These are phyloP conservation scores for Heterohyrax brucei DNA, from an alignment of 2,797 vertebrate species.

Conservation along the genomic window DNA sequence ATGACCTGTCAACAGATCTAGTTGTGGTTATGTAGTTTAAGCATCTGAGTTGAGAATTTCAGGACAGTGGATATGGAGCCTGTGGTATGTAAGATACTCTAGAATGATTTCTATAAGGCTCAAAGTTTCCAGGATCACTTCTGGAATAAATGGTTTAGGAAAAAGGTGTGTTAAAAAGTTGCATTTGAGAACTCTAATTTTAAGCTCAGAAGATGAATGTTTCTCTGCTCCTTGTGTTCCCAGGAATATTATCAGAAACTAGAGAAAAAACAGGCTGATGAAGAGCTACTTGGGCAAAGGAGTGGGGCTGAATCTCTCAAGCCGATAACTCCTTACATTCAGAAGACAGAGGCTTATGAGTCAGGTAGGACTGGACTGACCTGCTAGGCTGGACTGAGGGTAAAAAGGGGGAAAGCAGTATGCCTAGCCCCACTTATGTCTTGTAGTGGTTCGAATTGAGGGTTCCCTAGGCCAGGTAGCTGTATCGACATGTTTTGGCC, in stretches of 20 bases:
- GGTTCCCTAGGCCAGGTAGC: conserved; percentile 98
- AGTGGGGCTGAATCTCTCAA: conserved; percentile 94
- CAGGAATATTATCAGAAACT: conserved; percentile 96
- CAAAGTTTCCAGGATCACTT: background rate
- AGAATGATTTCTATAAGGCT: background rate
- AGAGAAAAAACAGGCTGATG: conserved; percentile 94
- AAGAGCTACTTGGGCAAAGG: conserved; percentile 93
- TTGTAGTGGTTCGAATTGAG: conserved; percentile 96
- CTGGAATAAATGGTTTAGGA: background rate
- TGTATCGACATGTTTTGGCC: conserved; percentile 97
- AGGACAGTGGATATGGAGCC: background rate
- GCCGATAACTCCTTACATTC: conserved; percentile 96
- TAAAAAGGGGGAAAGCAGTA: accelerated
- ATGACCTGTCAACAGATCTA: background rate
- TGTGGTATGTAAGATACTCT: background rate
- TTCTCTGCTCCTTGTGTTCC: background rate
- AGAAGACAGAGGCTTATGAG: conserved; percentile 94
- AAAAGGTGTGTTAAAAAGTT: background rate
- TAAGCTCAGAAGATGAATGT: conserved; percentile 5
- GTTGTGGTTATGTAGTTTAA: background rate
- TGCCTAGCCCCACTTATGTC: background rate
- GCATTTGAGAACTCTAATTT: conserved; percentile 19
- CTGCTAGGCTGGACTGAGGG: accelerated
- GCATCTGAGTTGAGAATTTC: background rate
- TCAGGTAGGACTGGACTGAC: conserved; percentile 91